Evolutionary conservation across 1,140 invertebrate species (phyloP).

Genomic region (Neodiprion pinetum): DNA sequence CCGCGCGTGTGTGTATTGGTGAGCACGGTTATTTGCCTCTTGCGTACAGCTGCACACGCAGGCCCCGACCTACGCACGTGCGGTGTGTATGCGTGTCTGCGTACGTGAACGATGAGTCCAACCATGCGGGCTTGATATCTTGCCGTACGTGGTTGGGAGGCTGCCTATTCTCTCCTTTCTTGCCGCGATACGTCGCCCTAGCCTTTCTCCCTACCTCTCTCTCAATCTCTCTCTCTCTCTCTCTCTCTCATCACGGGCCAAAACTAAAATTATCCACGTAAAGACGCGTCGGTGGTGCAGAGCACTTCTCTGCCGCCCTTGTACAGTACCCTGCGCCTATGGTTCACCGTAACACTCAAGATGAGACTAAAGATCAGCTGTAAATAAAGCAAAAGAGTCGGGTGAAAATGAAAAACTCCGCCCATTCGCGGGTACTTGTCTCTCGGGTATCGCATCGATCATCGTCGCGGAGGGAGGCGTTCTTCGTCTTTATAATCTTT

Average conservation of each 20-base stretch:
- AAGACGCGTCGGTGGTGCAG: background rate
- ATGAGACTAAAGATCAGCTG: background rate
- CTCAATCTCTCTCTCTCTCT: background rate
- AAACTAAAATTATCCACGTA: conserved; percentile 1
- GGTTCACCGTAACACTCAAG: background rate
- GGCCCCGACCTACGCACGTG: background rate
- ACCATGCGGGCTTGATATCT: background rate
- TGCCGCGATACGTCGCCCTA: too few relatives aligned
- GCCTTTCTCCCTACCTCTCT: background rate
- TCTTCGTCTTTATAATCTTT: conserved; percentile 60
- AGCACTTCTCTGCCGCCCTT: background rate
- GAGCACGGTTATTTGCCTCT: background rate
- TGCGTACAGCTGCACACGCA: background rate
- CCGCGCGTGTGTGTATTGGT: background rate
- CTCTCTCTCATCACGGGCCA: background rate
- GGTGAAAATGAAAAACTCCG: conserved; percentile 53
- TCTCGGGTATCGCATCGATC: conserved; percentile 58
- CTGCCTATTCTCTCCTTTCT: background rate
- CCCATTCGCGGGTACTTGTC: conserved; percentile 47
- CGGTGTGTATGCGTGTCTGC: background rate
- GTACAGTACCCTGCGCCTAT: background rate
- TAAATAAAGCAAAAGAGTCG: conserved; percentile 10
- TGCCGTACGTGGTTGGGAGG: background rate
- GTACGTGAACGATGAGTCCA: background rate
- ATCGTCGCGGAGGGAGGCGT: conserved; percentile 60